Conservation (phyloP, 2,113 vertebrate species). For the Piprites chloris region DNA sequence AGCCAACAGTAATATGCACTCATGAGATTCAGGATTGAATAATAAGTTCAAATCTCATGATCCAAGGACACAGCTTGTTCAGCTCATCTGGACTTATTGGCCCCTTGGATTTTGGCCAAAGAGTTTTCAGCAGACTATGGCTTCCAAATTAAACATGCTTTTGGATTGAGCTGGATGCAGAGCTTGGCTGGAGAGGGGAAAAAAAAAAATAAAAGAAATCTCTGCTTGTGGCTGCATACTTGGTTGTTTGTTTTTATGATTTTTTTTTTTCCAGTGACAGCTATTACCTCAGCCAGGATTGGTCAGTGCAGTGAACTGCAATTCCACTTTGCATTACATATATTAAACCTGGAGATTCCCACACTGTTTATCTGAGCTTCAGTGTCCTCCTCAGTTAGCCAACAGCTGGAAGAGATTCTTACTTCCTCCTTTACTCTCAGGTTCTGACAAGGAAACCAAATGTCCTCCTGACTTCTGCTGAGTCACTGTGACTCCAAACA, state of each 20-base stretch:
- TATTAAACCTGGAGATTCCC: not conserved
- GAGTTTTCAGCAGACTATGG: conserved; percentile 10
- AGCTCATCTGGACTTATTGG: conserved; percentile 26
- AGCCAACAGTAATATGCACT: not conserved
- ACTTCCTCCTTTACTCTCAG: not conserved
- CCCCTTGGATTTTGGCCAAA: conserved; percentile 38
- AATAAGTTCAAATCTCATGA: not conserved
- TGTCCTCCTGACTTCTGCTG: not conserved
- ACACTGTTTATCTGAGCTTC: not conserved
- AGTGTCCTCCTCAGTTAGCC: not conserved
- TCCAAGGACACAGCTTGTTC: not conserved
- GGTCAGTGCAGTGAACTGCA: not conserved
- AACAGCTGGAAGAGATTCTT: not conserved
- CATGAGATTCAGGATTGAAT: not conserved
- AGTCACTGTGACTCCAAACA: not conserved
- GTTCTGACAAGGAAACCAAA: not conserved
- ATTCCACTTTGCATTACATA: not conserved
- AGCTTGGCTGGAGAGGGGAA: not conserved
- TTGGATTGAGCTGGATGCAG: conserved; percentile 13
- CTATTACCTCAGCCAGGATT: not conserved
- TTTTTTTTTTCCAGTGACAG: conserved; percentile 3
- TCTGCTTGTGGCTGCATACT: not conserved
- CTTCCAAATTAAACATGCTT: conserved; percentile 59
- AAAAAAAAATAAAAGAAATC: not conserved
- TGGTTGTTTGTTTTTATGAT: not conserved